Evolutionary conservation across 2,113 vertebrate species (phyloP), one percentile per base, ranked within the genome.

Genomic region (Columba livia): DNA sequence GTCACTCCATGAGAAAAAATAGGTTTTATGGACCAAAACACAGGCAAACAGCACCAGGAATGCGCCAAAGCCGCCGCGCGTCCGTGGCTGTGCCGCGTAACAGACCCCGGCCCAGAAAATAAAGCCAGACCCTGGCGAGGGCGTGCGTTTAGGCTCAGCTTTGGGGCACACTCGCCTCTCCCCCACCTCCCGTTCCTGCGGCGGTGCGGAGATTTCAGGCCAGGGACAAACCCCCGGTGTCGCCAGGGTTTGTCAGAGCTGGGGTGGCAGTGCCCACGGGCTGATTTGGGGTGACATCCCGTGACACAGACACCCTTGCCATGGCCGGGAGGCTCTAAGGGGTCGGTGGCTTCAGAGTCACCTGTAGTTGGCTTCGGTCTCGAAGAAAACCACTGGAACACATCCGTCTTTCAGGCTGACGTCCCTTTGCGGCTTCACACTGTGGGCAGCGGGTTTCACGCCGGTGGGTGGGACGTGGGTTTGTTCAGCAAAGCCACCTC

Each of bases 371-470:
- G 48, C 50, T 67, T 42, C 40, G 23, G 42, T 47, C 42, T 28
- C 58, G 51, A 50, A 71, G 32, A 60, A 71, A 75, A 51, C 25
- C 61, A 47, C 44, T 71, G n/a, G 5, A 18, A 16, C 1, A 1
- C 0, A 11, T 21, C 32, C 69, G 1, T 20, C 56, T 62, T 23
- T 9, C 65, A 6, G 11, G 73, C 89, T 42, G 73, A 15, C 32
- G 1, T 26, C 36, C 29, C 73, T 50, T n/a, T 32, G 2, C 4
- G 0, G 32, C 26, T 50, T 54, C 42, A 1, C 3, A 1, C 0
- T 42, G 17, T 3, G 8, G 8, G 73, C 80, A 62, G 72, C 77
- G 6, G 56, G 40, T 15, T 74, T 15, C 44, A 19, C 18, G 18
- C 44, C 44, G 18, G 44, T 9, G 44, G 8, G 44, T 47, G 44